A percentile compares a stretch with the other conserved stretches of the same genome.
Conservation (phyloP, 2,797 vertebrate species). For the Thripadectes ignobilis region DNA sequence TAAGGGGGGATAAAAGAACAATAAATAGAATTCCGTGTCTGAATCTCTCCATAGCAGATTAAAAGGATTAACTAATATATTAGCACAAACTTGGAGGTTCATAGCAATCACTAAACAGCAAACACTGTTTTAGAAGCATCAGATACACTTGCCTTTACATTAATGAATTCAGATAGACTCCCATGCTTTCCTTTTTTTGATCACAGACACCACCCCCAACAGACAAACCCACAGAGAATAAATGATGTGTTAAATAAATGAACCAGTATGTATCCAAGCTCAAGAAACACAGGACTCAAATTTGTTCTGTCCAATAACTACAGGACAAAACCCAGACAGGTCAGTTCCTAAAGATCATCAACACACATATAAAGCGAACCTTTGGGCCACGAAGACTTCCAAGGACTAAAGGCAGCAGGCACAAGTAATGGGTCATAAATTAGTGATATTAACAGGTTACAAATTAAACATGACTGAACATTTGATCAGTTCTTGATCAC, state of each 20-base stretch:
- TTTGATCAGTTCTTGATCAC: not conserved
- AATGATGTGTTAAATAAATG: not conserved
- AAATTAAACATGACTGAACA: not conserved
- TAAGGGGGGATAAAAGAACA: not conserved
- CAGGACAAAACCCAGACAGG: not conserved
- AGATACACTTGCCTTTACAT: not conserved
- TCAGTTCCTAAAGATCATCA: not conserved
- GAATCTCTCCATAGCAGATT: not conserved
- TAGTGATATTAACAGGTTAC: not conserved
- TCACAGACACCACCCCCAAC: not conserved
- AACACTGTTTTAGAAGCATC: not conserved
- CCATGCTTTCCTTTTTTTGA: accelerated
- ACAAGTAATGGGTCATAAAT: not conserved
- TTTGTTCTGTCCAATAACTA: not conserved
- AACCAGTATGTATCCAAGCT: accelerated
- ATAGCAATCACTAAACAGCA: not conserved
- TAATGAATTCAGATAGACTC: not conserved
- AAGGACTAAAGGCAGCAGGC: not conserved
- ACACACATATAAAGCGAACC: not conserved
- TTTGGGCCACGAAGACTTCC: not conserved
- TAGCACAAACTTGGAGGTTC: not conserved
- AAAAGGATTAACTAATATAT: not conserved
- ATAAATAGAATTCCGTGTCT: not conserved
- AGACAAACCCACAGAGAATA: not conserved
- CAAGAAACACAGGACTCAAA: not conserved